Percentiles rank a stretch among this genome's conserved stretches.
phyloP scores from a whole-genome alignment of 2,113 vertebrate genomes.

The Oncorhynchus tshawytscha region DNA sequence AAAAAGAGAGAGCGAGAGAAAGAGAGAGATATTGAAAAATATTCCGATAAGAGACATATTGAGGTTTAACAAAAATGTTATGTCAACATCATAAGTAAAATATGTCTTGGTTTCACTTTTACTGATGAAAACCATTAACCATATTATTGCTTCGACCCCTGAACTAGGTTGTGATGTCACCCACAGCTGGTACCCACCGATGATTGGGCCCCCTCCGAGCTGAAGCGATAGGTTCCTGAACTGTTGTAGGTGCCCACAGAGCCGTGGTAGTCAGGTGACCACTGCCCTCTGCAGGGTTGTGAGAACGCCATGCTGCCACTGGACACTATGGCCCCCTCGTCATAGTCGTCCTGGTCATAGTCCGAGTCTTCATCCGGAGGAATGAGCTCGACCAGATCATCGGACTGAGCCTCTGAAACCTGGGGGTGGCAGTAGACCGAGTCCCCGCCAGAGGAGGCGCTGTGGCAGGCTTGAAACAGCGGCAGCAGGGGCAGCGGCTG shows the following conservation, averaged over 20 bases:
- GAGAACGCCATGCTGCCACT: constrained; percentile 88
- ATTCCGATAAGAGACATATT: not conserved
- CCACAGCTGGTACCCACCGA: constrained; percentile 78
- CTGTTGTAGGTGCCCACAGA: constrained; percentile 93
- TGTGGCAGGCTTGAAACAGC: constrained; percentile 63
- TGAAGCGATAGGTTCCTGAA: constrained; percentile 89
- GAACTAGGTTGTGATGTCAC: not conserved
- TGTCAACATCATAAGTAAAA: no score
- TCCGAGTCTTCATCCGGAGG: constrained; percentile 87
- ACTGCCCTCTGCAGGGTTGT: constrained; percentile 82
- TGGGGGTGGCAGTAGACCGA: constrained; percentile 79
- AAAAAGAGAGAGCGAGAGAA: not conserved
- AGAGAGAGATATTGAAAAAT: no score
- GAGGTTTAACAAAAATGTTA: no score
- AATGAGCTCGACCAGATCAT: constrained; percentile 78
- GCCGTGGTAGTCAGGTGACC: constrained; percentile 88
- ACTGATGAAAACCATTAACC: no score
- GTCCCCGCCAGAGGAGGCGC: constrained; percentile 74
- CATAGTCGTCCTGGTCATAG: constrained; percentile 88
- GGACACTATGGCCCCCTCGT: constrained; percentile 85
- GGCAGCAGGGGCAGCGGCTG: constrained; percentile 54
- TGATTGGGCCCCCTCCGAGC: constrained; percentile 93
- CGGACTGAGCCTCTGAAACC: constrained; percentile 66
- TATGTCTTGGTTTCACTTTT: no score
- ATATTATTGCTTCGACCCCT: not conserved